These are phyloP conservation scores for Ctenopoma multispine DNA, from an alignment of 2,797 vertebrate genomes.

Conservation along the genomic window DNA sequence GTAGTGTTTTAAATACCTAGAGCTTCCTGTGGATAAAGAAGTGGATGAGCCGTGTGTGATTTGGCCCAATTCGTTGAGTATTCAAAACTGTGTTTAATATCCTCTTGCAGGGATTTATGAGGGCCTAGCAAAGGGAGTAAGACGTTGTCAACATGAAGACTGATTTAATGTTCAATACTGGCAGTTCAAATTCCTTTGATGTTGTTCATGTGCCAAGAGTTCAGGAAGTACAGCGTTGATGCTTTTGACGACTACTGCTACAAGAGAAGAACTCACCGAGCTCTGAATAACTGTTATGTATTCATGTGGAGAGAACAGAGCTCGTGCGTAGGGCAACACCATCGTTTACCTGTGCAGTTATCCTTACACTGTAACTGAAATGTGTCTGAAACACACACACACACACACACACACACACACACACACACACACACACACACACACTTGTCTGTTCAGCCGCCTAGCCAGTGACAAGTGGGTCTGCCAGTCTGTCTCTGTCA, in stretches of 20 bases:
- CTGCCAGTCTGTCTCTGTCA: constrained; percentile 42
- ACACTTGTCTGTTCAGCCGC: constrained; percentile 34
- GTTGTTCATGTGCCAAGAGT: constrained; percentile 28
- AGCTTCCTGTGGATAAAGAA: background rate
- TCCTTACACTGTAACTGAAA: background rate
- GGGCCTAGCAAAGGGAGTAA: constrained; percentile 26
- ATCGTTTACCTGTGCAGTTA: background rate
- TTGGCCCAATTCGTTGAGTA: constrained; percentile 12
- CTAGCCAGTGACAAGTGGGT: constrained; percentile 45
- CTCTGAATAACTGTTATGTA: constrained; percentile 13
- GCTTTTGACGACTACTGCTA: constrained; percentile 33
- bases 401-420: too few species aligned
- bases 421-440: constrained; percentile 5
- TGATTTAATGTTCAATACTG: constrained; percentile 38
- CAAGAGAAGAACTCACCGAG: background rate
- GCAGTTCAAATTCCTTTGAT: constrained; percentile 38
- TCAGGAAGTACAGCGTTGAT: constrained; percentile 6
- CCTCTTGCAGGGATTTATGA: constrained; percentile 35
- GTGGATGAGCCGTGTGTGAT: constrained; percentile 8
- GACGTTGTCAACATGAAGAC: constrained; percentile 45
- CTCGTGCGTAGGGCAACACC: constrained; percentile 15
- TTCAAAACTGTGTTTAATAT: constrained; percentile 25
- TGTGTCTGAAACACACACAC: too few species aligned
- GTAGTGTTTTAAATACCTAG: constrained; percentile 7
- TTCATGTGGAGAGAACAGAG: background rate